Conservation (phyloP, 2,888 invertebrate species). For the Sarcophaga rosellei region DNA sequence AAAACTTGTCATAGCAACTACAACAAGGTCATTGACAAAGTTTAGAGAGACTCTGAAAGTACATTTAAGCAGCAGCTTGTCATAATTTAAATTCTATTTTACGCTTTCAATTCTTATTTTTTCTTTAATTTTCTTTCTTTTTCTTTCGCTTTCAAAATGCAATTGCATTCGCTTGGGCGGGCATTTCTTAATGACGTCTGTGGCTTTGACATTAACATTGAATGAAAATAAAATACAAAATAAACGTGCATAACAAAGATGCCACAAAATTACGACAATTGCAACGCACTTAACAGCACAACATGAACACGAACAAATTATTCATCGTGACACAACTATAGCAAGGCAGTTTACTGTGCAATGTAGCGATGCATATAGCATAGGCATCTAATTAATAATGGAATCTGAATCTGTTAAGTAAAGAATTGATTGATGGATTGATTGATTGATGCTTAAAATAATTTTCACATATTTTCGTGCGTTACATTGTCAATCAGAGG, state of each 20-base stretch:
- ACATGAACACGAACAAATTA: too few species aligned
- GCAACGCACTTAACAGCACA: neutral
- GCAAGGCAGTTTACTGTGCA: too few species aligned
- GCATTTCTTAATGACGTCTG: neutral
- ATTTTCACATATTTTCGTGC: neutral
- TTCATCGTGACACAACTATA: too few species aligned
- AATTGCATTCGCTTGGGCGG: neutral
- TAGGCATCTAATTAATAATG: conserved; percentile 28
- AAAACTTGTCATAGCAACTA: neutral
- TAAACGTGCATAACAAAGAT: neutral
- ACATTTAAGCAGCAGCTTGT: neutral
- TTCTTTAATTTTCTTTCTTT: neutral
- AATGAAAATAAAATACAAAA: conserved; percentile 2
- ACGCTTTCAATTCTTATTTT: neutral
- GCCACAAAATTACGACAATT: conserved; percentile 19
- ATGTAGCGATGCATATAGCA: too few species aligned
- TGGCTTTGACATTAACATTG: conserved; percentile 44
- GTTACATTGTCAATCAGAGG: too few species aligned
- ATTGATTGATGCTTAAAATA: neutral
- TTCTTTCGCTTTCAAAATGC: conserved; percentile 6
- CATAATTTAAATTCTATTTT: neutral
- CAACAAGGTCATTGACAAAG: neutral
- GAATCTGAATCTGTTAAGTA: conserved; percentile 19
- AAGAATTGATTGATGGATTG: conserved; percentile 37
- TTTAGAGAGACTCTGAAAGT: neutral